These are phyloP conservation scores for Montipora capitata DNA, from an alignment of 92 coral and sea anemone species.

Conservation along the genomic window DNA sequence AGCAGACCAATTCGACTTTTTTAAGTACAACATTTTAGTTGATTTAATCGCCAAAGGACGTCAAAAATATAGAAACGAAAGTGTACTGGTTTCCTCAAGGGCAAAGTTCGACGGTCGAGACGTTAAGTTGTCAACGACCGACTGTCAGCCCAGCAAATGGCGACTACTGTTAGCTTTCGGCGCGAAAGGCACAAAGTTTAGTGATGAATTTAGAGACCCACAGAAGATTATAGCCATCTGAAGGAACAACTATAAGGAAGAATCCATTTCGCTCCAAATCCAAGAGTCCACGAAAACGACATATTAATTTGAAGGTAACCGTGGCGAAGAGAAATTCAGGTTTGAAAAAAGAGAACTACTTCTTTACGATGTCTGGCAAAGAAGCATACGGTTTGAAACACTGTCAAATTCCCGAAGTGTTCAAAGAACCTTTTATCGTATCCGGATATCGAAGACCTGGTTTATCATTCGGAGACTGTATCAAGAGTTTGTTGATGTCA, in stretches of 20 bases:
- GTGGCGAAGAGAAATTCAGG: neutral
- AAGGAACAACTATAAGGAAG: neutral
- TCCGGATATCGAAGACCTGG: constrained; percentile 96
- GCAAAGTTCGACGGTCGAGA: constrained; percentile 8
- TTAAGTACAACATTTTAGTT: neutral
- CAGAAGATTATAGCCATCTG: neutral
- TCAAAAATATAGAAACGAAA: neutral
- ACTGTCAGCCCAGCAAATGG: neutral
- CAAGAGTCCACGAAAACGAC: neutral
- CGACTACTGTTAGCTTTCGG: neutral
- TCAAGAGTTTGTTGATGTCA: constrained; percentile 71
- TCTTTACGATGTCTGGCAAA: neutral
- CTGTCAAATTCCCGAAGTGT: constrained; percentile 67
- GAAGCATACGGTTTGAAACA: constrained; percentile 3
- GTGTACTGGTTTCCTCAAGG: neutral
- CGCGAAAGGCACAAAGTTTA: neutral
- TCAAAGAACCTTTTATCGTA: constrained; percentile 85
- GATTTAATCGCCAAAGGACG: neutral
- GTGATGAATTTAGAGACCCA: neutral
- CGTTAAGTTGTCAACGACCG: neutral
- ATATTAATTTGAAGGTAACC: neutral
- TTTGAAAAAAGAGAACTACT: neutral
- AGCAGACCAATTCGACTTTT: neutral
- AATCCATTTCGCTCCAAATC: neutral
- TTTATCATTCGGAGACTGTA: constrained; percentile 83